Percentiles rank a stretch among this genome's conserved stretches.
Evolutionary conservation across 2,113 vertebrate species (phyloP).

Genomic region (Pipa parva): DNA sequence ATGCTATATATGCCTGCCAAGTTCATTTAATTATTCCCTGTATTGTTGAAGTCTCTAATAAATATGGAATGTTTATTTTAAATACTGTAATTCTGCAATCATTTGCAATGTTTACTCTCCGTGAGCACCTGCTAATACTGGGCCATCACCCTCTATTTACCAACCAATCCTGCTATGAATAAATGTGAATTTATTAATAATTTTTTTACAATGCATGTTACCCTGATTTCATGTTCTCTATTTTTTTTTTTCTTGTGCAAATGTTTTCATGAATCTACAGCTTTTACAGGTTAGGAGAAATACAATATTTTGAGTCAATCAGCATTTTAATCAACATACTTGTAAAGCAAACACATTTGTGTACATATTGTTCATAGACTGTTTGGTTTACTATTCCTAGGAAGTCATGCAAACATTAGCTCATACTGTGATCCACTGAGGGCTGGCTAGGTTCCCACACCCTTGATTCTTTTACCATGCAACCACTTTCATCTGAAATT

Average conservation of each 20-base stretch:
- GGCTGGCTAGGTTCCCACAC: background rate
- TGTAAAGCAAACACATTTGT: constrained; percentile 2
- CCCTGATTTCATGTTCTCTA: too few relatives aligned
- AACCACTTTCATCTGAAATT: background rate
- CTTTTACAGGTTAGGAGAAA: background rate
- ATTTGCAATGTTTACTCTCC: too few relatives aligned
- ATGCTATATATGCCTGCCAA: too few relatives aligned
- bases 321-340: background rate
- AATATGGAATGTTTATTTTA: too few relatives aligned
- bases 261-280: background rate
- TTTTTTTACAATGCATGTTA: too few relatives aligned
- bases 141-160: too few relatives aligned
- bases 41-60: too few relatives aligned
- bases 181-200: background rate
- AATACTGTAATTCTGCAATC: too few relatives aligned
- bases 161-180: too few relatives aligned
- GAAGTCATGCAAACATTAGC: background rate
- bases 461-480: background rate
- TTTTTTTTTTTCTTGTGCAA: background rate
- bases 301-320: background rate
- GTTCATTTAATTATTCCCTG: too few relatives aligned
- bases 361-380: background rate
- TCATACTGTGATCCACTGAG: background rate
- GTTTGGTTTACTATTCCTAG: constrained; percentile 2
- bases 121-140: too few relatives aligned